Base-by-base conservation (phyloP, 1,140 invertebrate genomes). In the Calephelis nemesis region DNA sequence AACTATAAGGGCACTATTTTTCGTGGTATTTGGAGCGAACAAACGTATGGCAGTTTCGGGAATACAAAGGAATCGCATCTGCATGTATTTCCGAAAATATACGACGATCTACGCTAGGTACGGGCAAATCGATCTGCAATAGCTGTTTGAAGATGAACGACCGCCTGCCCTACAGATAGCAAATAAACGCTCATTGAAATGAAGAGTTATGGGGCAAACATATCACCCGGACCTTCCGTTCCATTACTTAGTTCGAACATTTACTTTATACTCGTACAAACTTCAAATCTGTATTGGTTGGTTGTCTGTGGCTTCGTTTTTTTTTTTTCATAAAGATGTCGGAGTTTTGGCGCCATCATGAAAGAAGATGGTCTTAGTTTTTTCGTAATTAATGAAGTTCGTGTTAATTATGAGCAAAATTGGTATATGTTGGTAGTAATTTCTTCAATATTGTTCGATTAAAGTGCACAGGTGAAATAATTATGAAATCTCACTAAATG, bases 181-280 rank as follows among this genome's bases (percentile, higher is more conserved):
- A 82, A 83, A 82, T 80, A 81, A 78, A 83, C 81, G 81, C 78
- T 82, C 80, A 81, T 83, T 82, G 77, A 84, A 85, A 85, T 82
- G 77, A 84, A 85, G 80, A 85, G 74, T 70, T 78, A 85, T 83
- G 77, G 81, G 69, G 69, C 77, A 72, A 78, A 82, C 77, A 82
- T 78, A 83, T 82, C 80, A 79, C 73, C 76, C 69, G 52, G 76
- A 77, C 80, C n/a, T 54, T 67, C 58, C 58, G 65, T 67, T 67
- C 40, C 12, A 19, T 30, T 47, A 15, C 45, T 45, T 15, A 45
- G 45, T 1, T 49, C 19, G 15, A 48, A 19, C 13, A 64, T 64
- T 64, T 64, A 65, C 78, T 82, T 81, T 65, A n/a, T 30, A 54
- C n/a, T n/a, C n/a, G n/a, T n/a, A 48, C 52, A 54, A 54, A 19